Base-by-base conservation (phyloP, 2,797 vertebrate species). In the Lycodopsis pacificus region DNA sequence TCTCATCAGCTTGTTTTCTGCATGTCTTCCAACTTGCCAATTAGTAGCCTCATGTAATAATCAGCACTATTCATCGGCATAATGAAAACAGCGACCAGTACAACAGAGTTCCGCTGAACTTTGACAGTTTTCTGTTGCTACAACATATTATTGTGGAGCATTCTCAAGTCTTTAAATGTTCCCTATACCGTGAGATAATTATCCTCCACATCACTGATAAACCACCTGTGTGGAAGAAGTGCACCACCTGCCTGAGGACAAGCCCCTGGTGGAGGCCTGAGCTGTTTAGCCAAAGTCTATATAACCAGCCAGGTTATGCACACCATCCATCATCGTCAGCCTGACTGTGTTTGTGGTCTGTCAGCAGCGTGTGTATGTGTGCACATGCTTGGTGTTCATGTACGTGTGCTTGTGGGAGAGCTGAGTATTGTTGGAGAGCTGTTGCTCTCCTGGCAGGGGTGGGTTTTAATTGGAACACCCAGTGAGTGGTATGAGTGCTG, bases 401-500 rank as follows among this genome's bases (percentile, higher is more conserved):
- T 59, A 15, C 42, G 62, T 83, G 83, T 75, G 76, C 40, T 66
- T 75, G 87, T 83, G 80, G 80, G 79, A 76, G 86, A 86, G 82
- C 61, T 17, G 73, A 75, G 90, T 88, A 92, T 94, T 92, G 92
- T 92, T 89, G 91, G 88, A 90, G 90, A 90, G 91, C 90, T 89
- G 84, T 89, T 89, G 92, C 86, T 90, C 85, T 94, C 89, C 89
- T 93, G 92, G 92, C 93, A 92, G 94, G 94, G 91, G 91, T 88
- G 88, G 87, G 79, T 92, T 94, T 94, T 95, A 95, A 95, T 94
- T 95, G 94, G 94, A 93, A 93, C 93, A 93, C 94, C 91, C 92
- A 93, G 91, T 80, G 92, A 91, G 94, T 93, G 93, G 86, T 93
- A 93, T 91, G 91, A 94, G 91, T 88, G 88, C 86, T n/a, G 71